Percentiles rank a stretch among this genome's conserved stretches.
Evolutionary conservation across 2,797 vertebrate genomes (phyloP).

Genomic region (Danionella dracula): DNA sequence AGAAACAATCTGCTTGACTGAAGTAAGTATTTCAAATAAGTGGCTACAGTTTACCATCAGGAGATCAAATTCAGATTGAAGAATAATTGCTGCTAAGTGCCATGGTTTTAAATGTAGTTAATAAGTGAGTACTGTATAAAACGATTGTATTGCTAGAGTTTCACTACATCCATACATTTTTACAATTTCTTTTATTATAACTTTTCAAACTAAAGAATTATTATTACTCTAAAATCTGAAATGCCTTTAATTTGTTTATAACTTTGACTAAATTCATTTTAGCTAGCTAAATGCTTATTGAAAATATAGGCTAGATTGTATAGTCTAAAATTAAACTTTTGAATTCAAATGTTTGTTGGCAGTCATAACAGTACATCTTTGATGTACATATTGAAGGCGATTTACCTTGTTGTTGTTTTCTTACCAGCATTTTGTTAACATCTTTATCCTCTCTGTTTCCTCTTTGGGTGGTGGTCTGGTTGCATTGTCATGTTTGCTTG

Average conservation of each 20-base stretch:
- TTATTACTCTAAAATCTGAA: not conserved
- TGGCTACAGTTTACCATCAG: not conserved
- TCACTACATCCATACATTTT: too few relatives aligned
- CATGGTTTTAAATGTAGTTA: conserved; percentile 1
- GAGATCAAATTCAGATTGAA: not conserved
- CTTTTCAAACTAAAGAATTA: not conserved
- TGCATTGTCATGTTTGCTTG: conserved; percentile 1
- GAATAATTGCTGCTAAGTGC: conserved; percentile 1
- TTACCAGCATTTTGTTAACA: too few relatives aligned
- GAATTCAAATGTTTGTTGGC: too few relatives aligned
- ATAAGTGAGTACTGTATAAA: not conserved
- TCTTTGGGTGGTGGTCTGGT: not conserved
- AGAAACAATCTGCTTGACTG: not conserved
- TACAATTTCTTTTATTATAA: not conserved
- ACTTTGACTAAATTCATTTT: too few relatives aligned
- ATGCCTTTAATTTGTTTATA: conserved; percentile 5
- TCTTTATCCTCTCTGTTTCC: not conserved
- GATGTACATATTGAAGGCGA: too few relatives aligned
- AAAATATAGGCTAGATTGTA: too few relatives aligned
- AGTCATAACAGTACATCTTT: too few relatives aligned
- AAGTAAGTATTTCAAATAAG: not conserved
- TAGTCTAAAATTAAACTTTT: too few relatives aligned
- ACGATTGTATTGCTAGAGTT: too few relatives aligned
- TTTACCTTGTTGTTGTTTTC: too few relatives aligned
- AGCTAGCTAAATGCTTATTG: too few relatives aligned